These are phyloP conservation scores for Atherinosoma microstoma DNA, from an alignment of 2,797 vertebrate species.

Conservation along the genomic window DNA sequence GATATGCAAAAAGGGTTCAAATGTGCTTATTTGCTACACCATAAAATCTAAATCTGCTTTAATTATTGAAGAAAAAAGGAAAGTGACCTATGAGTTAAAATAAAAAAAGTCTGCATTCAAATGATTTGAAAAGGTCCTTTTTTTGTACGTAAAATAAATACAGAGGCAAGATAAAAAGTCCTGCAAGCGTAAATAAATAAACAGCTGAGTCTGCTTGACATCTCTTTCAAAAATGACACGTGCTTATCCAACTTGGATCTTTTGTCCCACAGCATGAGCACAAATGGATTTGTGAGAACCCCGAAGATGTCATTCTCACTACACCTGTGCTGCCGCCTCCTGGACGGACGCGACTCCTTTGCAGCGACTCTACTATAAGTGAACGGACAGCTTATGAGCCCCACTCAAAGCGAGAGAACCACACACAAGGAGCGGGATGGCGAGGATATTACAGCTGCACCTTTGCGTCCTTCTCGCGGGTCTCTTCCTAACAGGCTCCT, in stretches of 20 bases:
- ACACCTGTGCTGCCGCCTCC: conserved; percentile 88
- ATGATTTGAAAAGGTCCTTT: not conserved
- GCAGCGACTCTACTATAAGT: conserved; percentile 82
- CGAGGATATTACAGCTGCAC: conserved; percentile 67
- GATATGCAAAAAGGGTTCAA: not conserved
- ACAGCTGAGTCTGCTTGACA: conserved; percentile 6
- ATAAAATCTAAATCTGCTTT: not conserved
- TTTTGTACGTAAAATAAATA: not conserved
- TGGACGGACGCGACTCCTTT: conserved; percentile 81
- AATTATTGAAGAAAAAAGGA: not conserved
- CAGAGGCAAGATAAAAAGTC: not conserved
- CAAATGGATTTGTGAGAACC: conserved; percentile 39
- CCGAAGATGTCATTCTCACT: conserved; percentile 52
- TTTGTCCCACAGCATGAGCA: conserved; percentile 12
- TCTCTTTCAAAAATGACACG: conserved; percentile 22
- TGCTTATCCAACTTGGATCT: conserved; percentile 20
- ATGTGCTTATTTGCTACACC: too few relatives aligned
- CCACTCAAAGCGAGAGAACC: conserved; percentile 77
- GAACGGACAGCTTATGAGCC: conserved; percentile 78
- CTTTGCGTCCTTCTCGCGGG: conserved; percentile 72
- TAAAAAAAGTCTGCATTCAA: too few relatives aligned
- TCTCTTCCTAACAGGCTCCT: conserved; percentile 61
- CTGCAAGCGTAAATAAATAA: not conserved
- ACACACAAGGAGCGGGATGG: conserved; percentile 80
- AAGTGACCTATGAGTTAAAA: too few relatives aligned